Base-by-base conservation (phyloP, 2,113 vertebrate genomes). In the Aegithalos caudatus region DNA sequence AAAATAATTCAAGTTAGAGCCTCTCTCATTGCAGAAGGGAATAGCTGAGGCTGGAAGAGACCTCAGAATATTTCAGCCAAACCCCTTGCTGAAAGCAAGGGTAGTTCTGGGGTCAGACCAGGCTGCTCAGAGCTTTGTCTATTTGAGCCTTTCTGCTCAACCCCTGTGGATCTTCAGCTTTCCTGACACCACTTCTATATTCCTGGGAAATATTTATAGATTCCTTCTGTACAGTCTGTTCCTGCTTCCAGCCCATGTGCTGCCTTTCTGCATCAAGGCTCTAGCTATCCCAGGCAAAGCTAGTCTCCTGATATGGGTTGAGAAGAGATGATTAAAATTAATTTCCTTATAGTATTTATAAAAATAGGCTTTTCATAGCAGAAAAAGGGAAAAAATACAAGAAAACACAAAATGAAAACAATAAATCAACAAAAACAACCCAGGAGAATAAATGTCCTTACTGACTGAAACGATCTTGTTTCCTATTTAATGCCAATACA, bases 291-390 rank as follows among this genome's bases (percentile, higher is more conserved):
- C 66, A 78, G 12, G 14, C n/a, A 56, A 81, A 81, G 19, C 3
- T 40, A 70, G 12, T 70, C 24, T 56, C 45, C 42, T 65, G 27
- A 14, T 21, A 66, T 1, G 7, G 7, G 4, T 37, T 83, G 38
- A 91, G 35, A 78, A 94, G 31, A 85, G 62, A 62, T 73, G 31
- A 93, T 85, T 94, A 90, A 91, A 29, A 85, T 24, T 33, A 10
- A 69, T 69, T 89, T 82, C 42, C 7, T 72, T 82, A 10, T 4
- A 33, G 29, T 83, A 47, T 74, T 95, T 94, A n/a, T 48, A 79
- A 95, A 24, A 94, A 86, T 74, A 80, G 35, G 18, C 27, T 80
- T 93, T 20, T 69, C 22, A 72, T 13, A 78, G 57, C 15, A 93
- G 35, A 81, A 64, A 76, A 60, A 69, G 78, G 7, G 44, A 10